phyloP scores from a whole-genome alignment of 2,113 vertebrate genomes.

The mouse (Mus musculus) region DNA sequence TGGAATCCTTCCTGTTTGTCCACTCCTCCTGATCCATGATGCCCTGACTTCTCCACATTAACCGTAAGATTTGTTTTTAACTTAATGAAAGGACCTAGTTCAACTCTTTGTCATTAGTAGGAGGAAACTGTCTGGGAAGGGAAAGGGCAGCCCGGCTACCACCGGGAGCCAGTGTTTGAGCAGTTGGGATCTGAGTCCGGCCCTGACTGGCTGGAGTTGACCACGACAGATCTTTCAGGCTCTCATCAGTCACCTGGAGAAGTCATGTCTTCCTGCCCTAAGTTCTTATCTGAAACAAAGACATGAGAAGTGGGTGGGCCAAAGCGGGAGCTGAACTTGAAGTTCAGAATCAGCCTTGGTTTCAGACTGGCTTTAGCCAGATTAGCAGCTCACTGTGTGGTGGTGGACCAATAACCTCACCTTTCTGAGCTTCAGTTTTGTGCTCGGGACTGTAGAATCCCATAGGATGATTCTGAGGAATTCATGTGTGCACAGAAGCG shows the following conservation, averaged over 20 bases:
- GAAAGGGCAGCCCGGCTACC: neutral
- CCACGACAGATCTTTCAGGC: accelerated
- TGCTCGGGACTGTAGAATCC: neutral
- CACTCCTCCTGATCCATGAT: accelerated
- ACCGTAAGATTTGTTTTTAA: neutral
- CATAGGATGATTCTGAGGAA: neutral
- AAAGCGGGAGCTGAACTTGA: neutral
- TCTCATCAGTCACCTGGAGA: neutral
- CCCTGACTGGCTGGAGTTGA: neutral
- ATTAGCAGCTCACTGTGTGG: neutral
- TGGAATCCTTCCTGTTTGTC: neutral
- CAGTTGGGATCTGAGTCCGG: neutral
- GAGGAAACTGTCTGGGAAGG: neutral
- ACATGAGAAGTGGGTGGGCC: neutral
- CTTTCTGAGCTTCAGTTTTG: neutral
- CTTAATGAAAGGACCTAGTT: neutral
- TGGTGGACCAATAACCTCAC: neutral
- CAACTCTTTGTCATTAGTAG: neutral
- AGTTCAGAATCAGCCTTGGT: neutral
- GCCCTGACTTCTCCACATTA: neutral
- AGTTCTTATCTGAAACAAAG: neutral
- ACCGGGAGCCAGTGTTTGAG: neutral
- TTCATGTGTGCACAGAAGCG: neutral
- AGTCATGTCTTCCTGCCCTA: neutral
- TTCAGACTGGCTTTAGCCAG: neutral